A percentile compares a stretch with the other conserved stretches of the same genome.
Evolutionary conservation across 2,113 vertebrate species (phyloP).

Genomic region (Marmota flaviventris): DNA sequence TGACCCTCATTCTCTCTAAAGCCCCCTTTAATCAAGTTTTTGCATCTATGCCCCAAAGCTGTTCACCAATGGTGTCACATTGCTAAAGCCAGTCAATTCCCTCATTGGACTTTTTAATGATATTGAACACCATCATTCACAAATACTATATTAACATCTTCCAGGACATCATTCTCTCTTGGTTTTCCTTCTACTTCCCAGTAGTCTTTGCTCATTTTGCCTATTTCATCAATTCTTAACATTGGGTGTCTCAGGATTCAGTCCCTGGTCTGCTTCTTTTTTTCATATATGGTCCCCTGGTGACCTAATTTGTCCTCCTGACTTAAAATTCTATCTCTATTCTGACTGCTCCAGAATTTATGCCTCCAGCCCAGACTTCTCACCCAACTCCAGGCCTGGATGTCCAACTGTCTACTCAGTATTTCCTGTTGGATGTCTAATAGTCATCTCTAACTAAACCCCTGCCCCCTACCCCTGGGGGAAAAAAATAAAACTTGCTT

Average conservation of each 20-base stretch:
- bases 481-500: background rate
- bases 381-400: background rate
- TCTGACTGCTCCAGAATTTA: background rate
- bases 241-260: background rate
- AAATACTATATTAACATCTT: slow-evolving; percentile 10
- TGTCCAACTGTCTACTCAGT: background rate
- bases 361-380: background rate
- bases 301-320: background rate
- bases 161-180: background rate
- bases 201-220: background rate
- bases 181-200: background rate
- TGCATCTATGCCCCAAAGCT: background rate
- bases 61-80: background rate
- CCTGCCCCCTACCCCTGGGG: background rate
- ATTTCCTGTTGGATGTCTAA: background rate
- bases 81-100: background rate
- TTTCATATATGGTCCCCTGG: background rate
- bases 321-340: background rate
- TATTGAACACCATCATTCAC: background rate
- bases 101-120: background rate
- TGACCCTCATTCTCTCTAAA: background rate
- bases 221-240: background rate
- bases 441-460: background rate
- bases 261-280: background rate
- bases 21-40: background rate